Conservation (phyloP, 2,888 invertebrate genomes). For the Lochmaea crataegi region DNA sequence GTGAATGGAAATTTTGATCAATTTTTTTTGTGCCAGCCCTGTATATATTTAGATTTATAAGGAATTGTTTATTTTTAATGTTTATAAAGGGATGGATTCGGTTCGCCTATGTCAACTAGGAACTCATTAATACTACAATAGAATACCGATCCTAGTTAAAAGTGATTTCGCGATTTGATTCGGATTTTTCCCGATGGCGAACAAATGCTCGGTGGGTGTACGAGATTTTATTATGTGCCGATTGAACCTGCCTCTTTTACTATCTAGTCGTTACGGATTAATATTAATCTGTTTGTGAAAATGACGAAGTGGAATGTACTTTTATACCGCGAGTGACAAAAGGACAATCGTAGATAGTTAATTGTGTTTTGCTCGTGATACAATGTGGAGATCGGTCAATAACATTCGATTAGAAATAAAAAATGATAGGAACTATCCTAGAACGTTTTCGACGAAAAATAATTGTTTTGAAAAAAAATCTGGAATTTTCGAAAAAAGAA, state of each 20-base stretch:
- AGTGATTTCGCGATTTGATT: constrained; percentile 47
- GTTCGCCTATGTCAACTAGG: constrained; percentile 28
- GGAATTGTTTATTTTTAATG: neutral
- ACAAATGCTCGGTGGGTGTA: constrained; percentile 32
- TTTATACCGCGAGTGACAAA: constrained; percentile 16
- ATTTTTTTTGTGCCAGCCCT: no score
- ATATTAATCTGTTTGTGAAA: constrained; percentile 25
- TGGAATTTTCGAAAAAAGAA: no score
- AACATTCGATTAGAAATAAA: no score
- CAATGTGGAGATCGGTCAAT: neutral
- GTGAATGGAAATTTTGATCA: no score
- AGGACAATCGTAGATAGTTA: constrained; percentile 8
- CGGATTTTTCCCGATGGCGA: constrained; percentile 33
- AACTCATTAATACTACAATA: constrained; percentile 50
- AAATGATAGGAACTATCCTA: no score
- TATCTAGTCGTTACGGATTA: constrained; percentile 3
- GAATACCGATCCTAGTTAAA: constrained; percentile 48
- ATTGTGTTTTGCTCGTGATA: neutral
- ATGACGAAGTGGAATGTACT: constrained; percentile 9
- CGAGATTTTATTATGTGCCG: constrained; percentile 52
- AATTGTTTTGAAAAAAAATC: no score
- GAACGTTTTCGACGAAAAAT: no score
- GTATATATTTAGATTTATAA: neutral
- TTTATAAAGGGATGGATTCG: neutral
- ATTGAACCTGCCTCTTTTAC: constrained; percentile 46